A percentile compares a stretch with the other conserved stretches of the same genome.
Evolutionary conservation across 2,888 invertebrate genomes (phyloP).

Genomic region (Linnaemya vulpina): DNA sequence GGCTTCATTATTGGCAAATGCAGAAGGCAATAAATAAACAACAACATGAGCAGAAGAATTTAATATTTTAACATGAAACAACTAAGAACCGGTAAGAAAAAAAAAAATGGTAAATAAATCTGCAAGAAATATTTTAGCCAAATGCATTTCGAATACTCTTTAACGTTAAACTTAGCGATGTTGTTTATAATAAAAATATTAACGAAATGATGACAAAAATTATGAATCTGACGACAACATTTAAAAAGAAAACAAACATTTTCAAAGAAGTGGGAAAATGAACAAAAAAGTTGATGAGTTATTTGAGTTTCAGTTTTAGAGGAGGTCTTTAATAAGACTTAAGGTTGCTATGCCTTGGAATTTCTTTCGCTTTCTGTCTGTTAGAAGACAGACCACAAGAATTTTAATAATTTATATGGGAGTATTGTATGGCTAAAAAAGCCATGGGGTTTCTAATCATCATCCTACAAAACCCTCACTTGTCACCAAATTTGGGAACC

Average conservation of each 20-base stretch:
- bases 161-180: conserved; percentile 37
- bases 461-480: conserved; percentile 49
- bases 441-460: conserved; percentile 71
- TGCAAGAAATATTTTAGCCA: conserved; percentile 25
- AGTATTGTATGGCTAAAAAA: conserved; percentile 63
- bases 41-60: conserved; percentile 43
- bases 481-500: conserved; percentile 1
- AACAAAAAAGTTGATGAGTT: neutral
- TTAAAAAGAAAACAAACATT: conserved; percentile 12
- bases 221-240: conserved; percentile 65
- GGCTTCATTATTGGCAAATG: conserved; percentile 4
- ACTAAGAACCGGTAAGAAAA: neutral
- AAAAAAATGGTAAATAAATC: conserved; percentile 38
- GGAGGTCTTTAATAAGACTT: conserved; percentile 17
- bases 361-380: neutral
- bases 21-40: conserved; percentile 37
- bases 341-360: neutral
- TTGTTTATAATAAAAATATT: conserved; percentile 40
- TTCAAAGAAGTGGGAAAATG: neutral
- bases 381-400: conserved; percentile 63
- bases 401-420: conserved; percentile 67
- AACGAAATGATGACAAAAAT: conserved; percentile 61
- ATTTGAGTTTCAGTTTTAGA: neutral
- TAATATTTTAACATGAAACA: conserved; percentile 17
- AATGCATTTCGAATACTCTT: conserved; percentile 53